Evolutionary conservation across 2,113 vertebrate genomes (phyloP).

Genomic region (Saimiri boliviensis): DNA sequence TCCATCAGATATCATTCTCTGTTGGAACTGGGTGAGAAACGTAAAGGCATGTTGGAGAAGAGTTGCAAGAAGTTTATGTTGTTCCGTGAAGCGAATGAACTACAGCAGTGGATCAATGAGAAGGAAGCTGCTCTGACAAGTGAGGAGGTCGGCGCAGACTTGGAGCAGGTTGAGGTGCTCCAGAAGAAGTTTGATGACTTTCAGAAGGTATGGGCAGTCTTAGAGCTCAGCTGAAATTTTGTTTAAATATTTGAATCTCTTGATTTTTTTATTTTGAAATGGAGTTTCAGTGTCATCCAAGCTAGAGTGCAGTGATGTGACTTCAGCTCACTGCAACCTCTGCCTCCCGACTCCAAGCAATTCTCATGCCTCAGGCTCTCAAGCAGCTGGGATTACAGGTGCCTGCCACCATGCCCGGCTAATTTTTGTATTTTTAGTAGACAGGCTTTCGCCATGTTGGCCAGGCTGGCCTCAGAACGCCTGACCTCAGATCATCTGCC

Average conservation of each 20-base stretch:
- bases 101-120: slow-evolving; percentile 99
- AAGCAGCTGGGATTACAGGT: no score
- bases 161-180: slow-evolving; percentile 98
- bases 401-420: no score
- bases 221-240: accelerated
- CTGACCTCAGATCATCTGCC: no score
- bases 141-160: slow-evolving; percentile 95
- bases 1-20: slow-evolving; percentile 92
- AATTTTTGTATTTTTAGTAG: no score
- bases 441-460: no score
- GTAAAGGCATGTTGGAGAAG: slow-evolving; percentile 98
- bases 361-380: no score
- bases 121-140: slow-evolving; percentile 95
- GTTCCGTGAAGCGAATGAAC: slow-evolving; percentile 97
- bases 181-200: slow-evolving; percentile 99
- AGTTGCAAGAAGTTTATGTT: slow-evolving; percentile 99
- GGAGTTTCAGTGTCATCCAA: no score
- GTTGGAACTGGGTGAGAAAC: slow-evolving; percentile 94
- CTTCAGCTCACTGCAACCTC: no score
- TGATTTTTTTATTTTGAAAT: neutral
- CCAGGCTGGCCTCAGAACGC: no score
- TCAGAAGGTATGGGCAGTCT: slow-evolving; percentile 90
- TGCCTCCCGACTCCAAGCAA: no score
- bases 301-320: no score
- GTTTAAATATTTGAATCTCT: neutral